phyloP scores from a whole-genome alignment of 2,797 vertebrate species.

The Coccyzus lansbergi region DNA sequence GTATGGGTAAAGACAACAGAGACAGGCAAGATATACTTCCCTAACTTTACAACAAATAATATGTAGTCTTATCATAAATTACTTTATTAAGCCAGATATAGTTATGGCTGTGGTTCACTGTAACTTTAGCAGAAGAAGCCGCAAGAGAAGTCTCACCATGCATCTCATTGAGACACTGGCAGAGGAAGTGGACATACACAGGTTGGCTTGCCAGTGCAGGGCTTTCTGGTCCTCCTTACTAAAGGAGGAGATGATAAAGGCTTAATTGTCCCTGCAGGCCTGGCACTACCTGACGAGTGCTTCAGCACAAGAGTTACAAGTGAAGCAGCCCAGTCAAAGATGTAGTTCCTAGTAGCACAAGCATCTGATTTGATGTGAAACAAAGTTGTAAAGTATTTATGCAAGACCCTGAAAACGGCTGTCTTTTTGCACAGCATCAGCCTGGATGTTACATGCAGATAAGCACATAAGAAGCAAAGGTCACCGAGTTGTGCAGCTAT shows the following conservation, averaged over 20 bases:
- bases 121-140: not conserved
- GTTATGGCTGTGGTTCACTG: fast-evolving
- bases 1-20: not conserved
- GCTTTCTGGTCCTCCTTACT: not conserved
- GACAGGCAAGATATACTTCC: not conserved
- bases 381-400: not conserved
- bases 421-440: not conserved
- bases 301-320: not conserved
- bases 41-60: not conserved
- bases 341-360: not conserved
- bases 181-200: not conserved
- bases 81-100: not conserved
- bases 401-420: not conserved
- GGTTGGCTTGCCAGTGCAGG: not conserved
- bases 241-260: not conserved
- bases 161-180: not conserved
- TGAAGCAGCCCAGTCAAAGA: not conserved
- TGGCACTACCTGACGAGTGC: not conserved
- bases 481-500: not conserved
- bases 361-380: not conserved
- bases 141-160: not conserved
- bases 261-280: not conserved
- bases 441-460: fast-evolving
- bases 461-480: fast-evolving
- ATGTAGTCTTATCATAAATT: not conserved